Base-by-base conservation (phyloP, 2,113 vertebrate species). In the Solenodon paradoxus region DNA sequence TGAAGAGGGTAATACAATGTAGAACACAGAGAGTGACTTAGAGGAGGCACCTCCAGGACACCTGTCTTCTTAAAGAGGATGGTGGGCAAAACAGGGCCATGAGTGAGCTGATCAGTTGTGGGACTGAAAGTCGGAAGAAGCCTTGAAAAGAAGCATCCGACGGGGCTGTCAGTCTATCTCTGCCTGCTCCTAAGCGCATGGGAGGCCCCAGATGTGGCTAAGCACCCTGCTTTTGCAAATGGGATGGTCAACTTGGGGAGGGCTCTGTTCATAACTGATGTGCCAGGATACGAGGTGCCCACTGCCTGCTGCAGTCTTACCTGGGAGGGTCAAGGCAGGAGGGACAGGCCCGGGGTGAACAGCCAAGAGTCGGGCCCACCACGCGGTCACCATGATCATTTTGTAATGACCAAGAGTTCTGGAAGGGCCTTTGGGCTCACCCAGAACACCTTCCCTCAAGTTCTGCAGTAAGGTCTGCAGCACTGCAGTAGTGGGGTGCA, bases 201-300 rank as follows among this genome's bases (percentile, higher is more conserved):
- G 30, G n/a, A 69, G n/a, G 9, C 20, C 24, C 7, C 59, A 7
- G 40, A 9, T 20, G 32, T 47, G n/a, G n/a, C n/a, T n/a, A n/a
- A n/a, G n/a, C n/a, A 64, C n/a, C 24, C 64, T 63, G 42, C 42
- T 45, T 24, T 12, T 32, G 35, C 22, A 49, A 22, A 26, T 32
- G 1, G 71, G 28, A 11, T 78, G 28, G 24, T 32, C 13, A 32
- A 26, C 28, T 45, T 2, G 9, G 15, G 8, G 24, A 68, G n/a
- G 49, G 57, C 10, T 4, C 40, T 79, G 64, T 30, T 71, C 35
- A 38, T 2, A 47, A 28, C 88, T 51, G 51, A 40, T 45, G 35
- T 11, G 2, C 0, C 0, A 12, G 38, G 30, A 38, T 32, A 9
- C 1, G 9, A 63, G n/a, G 47, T 66, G 5, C 45, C 38, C 2